Conservation (phyloP, 2,113 vertebrate species). For the Galeopterus variegatus region DNA sequence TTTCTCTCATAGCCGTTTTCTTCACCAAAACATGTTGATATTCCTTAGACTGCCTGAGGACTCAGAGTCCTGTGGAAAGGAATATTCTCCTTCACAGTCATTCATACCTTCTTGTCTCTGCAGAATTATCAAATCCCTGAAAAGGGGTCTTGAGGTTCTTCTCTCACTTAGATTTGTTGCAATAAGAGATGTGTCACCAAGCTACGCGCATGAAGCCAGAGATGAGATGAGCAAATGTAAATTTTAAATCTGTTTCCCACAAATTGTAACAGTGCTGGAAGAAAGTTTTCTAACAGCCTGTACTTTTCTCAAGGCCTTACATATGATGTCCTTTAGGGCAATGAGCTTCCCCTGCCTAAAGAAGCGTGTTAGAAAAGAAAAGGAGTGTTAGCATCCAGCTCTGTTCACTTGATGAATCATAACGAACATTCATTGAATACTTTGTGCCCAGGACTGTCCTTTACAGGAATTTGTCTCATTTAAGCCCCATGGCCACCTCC, state of each 20-base stretch:
- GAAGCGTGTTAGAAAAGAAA: not conserved
- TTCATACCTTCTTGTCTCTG: not conserved
- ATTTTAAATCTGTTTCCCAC: not conserved
- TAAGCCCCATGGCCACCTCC: not conserved
- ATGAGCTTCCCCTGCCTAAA: no score
- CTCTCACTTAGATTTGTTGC: not conserved
- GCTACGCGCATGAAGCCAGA: not conserved
- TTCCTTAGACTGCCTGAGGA: not conserved
- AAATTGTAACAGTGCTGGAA: not conserved
- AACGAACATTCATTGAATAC: not conserved
- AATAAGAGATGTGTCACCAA: not conserved
- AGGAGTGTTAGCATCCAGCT: not conserved
- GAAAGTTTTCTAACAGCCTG: not conserved
- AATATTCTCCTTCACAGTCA: not conserved
- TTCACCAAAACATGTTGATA: not conserved
- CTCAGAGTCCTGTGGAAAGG: not conserved
- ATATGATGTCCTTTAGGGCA: accelerated
- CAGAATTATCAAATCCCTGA: not conserved
- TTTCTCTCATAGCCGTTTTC: not conserved
- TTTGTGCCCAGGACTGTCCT: not conserved
- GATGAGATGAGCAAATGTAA: not conserved
- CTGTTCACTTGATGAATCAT: not conserved
- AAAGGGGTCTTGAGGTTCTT: not conserved
- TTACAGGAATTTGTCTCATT: not conserved
- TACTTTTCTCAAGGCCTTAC: not conserved